Conservation (phyloP, 2,888 invertebrate species). For the Drosophila merina region DNA sequence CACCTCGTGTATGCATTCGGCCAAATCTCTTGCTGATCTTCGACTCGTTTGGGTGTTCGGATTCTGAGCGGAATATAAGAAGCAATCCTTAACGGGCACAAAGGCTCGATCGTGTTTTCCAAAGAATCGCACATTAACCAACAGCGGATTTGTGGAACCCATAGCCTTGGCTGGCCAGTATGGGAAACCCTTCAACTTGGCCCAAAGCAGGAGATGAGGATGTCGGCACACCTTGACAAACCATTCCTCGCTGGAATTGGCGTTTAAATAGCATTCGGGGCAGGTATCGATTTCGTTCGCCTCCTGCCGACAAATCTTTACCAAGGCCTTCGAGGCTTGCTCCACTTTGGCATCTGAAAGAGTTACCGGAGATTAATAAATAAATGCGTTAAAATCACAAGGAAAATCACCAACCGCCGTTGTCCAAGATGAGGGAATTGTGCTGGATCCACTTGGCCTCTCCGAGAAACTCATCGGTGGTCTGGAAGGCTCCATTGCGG, state of each 20-base stretch:
- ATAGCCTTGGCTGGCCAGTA: slow-evolving; percentile 99
- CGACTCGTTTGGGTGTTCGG: slow-evolving; percentile 85
- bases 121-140: slow-evolving; percentile 96
- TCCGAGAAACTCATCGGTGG: slow-evolving; percentile 94
- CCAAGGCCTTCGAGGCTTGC: slow-evolving; percentile 86
- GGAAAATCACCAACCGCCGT: slow-evolving; percentile 85
- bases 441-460: slow-evolving; percentile 97
- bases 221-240: slow-evolving; percentile 95
- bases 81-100: slow-evolving; percentile 93
- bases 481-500: slow-evolving; percentile 90
- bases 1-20: slow-evolving; percentile 89
- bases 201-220: slow-evolving; percentile 97
- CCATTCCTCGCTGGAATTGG: slow-evolving; percentile 92
- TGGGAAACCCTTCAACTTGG: slow-evolving; percentile 97
- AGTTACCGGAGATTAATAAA: too few species aligned
- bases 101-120: slow-evolving; percentile 97
- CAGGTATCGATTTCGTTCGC: slow-evolving; percentile 97
- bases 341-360: slow-evolving; percentile 60
- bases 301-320: slow-evolving; percentile 94
- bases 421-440: slow-evolving; percentile 93
- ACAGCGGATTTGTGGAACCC: slow-evolving; percentile 87
- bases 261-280: slow-evolving; percentile 95
- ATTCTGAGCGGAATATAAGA: slow-evolving; percentile 91
- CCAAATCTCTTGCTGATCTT: slow-evolving; percentile 84
- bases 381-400: too few species aligned